Base-by-base conservation (phyloP, 1,140 invertebrate species). In the Drosophila burlai region DNA sequence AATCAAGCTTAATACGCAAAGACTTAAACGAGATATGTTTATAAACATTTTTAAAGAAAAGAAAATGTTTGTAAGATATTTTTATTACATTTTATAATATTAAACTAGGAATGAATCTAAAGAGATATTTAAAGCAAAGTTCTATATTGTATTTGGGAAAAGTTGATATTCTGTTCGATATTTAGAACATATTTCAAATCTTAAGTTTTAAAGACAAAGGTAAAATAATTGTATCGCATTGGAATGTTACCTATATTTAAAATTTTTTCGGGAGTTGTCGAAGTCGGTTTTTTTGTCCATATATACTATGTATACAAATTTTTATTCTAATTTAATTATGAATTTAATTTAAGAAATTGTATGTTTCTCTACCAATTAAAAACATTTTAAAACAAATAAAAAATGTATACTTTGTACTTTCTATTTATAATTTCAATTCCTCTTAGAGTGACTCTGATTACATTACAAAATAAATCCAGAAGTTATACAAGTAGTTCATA, bases 381-480 rank as follows among this genome's bases (percentile, higher is more conserved):
- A 45, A 11, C 43, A 13, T 45, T 1, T 11, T 21, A 45, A 45
- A 45, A 11, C 43, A 45, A 45, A 45, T n/a, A 18, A 11, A 11
- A 4, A 45, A 45, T 11, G 2, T n/a, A 0, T 45, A 45, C 10
- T 13, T 3, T 46, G 13, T 24, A 0, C 3, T 36, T 13, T 13
- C 34, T 36, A 4, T 47, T 24, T 2, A 4, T 15, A 24, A 24
- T 47, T 47, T 24, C 10, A 50, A 15, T 3, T 47, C 15, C 1
- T 24, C 24, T 0, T 3, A 40, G 9, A 55, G 15, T 6, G 34
- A 16, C 34, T 55, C 15, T 24, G 34, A 16, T 49, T 21, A 45
- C 16, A 18, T n/a, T 43, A 45, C 36, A 21, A 63, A 57, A 57
- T 52, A 69, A 76, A 71, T 63, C 21, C 46, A 58, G 4, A 43